Evolutionary conservation across 2,113 vertebrate species (phyloP).

Genomic region (Tragulus kanchil): DNA sequence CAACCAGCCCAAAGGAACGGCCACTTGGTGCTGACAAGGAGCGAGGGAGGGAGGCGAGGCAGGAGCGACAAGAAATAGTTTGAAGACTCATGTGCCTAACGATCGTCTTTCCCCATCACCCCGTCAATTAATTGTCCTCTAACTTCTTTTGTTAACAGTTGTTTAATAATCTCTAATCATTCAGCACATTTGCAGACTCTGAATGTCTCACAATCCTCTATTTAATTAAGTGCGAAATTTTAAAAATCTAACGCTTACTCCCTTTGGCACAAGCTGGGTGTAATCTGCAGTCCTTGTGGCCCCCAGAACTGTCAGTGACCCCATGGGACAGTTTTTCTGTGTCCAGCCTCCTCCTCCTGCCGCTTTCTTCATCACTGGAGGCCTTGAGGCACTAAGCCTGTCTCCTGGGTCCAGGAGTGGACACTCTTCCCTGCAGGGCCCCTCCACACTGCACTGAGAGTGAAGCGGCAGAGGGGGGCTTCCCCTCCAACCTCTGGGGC

Average conservation of each 20-base stretch:
- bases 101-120: background rate
- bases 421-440: background rate
- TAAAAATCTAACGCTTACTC: slow-evolving; percentile 2
- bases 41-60: fast-evolving
- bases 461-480: background rate
- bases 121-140: slow-evolving; percentile 38
- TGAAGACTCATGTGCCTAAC: background rate
- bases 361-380: background rate
- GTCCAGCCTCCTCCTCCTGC: background rate
- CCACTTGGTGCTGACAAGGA: fast-evolving
- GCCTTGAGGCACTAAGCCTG: background rate
- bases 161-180: slow-evolving; percentile 72
- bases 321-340: background rate
- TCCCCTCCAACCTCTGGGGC: background rate
- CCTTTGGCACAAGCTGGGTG: background rate
- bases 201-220: slow-evolving; percentile 60
- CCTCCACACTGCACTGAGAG: background rate
- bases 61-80: background rate
- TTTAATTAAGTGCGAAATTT: slow-evolving; percentile 69
- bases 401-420: background rate
- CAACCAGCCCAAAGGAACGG: background rate
- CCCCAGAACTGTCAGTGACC: too few relatives aligned
- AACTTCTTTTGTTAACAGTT: slow-evolving; percentile 63
- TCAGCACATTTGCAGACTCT: slow-evolving; percentile 62
- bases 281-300: background rate